These are phyloP conservation scores for Microchirus variegatus DNA, from an alignment of 2,797 vertebrate species.

Conservation along the genomic window DNA sequence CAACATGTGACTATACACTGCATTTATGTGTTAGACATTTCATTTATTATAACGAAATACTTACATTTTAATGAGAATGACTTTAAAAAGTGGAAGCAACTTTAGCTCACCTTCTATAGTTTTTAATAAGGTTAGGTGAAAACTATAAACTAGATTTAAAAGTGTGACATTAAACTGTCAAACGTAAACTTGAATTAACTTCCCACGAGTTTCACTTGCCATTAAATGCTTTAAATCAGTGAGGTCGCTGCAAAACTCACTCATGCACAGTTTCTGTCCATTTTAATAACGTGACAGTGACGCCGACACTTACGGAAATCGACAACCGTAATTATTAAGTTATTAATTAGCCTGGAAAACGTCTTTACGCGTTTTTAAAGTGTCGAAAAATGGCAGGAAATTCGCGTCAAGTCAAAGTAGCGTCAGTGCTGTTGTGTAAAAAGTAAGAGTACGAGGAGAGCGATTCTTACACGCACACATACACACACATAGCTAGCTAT, in stretches of 20 bases:
- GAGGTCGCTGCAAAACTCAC: background rate
- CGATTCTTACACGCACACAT: slow-evolving; percentile 20
- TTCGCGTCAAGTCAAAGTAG: background rate
- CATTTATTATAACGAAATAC: background rate
- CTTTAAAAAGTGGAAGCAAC: too few species aligned
- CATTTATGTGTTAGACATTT: too few species aligned
- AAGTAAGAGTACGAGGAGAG: too few species aligned
- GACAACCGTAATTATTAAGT: background rate
- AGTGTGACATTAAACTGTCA: slow-evolving; percentile 3
- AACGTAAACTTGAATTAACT: slow-evolving; percentile 10
- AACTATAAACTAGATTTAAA: background rate
- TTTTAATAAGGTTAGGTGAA: too few species aligned
- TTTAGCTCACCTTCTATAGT: too few species aligned
- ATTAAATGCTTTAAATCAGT: background rate
- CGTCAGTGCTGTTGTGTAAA: too few species aligned
- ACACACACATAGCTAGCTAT: slow-evolving; percentile 72
- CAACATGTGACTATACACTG: too few species aligned
- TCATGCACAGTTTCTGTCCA: too few species aligned
- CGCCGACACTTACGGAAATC: background rate
- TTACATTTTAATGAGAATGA: too few species aligned
- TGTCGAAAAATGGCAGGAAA: slow-evolving; percentile 29
- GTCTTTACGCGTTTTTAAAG: slow-evolving; percentile 2
- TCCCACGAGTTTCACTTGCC: slow-evolving; percentile 10
- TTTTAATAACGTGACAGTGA: slow-evolving; percentile 19
- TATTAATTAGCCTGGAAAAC: background rate